Evolutionary conservation across 2,888 invertebrate genomes (phyloP), one percentile per base, ranked within the genome.

Genomic region (Drosophila neutralis): DNA sequence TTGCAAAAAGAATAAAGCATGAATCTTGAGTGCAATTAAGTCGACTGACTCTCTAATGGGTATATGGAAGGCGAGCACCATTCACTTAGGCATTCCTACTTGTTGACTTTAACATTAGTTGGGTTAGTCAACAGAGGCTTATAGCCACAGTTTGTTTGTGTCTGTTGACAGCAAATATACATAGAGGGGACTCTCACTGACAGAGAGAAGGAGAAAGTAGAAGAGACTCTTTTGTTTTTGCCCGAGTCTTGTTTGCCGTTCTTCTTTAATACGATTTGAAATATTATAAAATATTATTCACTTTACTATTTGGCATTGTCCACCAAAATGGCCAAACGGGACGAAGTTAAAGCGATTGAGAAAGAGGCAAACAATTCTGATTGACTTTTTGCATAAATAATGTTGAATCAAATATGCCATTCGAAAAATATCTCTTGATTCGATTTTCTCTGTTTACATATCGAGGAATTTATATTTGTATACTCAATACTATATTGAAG

Each of bases 81-180:
- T 27, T 4, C 2, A 15, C 11, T n/a, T 7, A 7, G 11, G 27
- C 21, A 13, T 33, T 69, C 13, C 13, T 31, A n/a, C 15, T 38
- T 79, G 65, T 75, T 66, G 42, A 75, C 49, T 65, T 70, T 36
- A 27, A 51, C 52, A 63, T 51, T 79, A 76, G 60, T 36, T n/a
- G 11, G 48, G 24, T 60, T 27, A 33, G 52, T 66, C 52, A 72
- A 67, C 35, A 67, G 58, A 52, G 18, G 38, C 53, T 67, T 73
- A 57, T 68, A 45, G 15, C 8, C 54, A 36, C 33, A 40, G 53
- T 38, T 57, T 61, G 31, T 35, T 66, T 58, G 42, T 52, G 42
- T 65, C 45, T 18, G 40, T 56, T 56, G 15, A 65, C 56, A 29
- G 40, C 15, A 56, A 56, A 56, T n/a, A 35, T 2, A 36, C 35